A percentile compares a stretch with the other conserved stretches of the same genome.
Evolutionary conservation across 2,113 vertebrate species (phyloP).

Genomic region (Scytalopus superciliaris): DNA sequence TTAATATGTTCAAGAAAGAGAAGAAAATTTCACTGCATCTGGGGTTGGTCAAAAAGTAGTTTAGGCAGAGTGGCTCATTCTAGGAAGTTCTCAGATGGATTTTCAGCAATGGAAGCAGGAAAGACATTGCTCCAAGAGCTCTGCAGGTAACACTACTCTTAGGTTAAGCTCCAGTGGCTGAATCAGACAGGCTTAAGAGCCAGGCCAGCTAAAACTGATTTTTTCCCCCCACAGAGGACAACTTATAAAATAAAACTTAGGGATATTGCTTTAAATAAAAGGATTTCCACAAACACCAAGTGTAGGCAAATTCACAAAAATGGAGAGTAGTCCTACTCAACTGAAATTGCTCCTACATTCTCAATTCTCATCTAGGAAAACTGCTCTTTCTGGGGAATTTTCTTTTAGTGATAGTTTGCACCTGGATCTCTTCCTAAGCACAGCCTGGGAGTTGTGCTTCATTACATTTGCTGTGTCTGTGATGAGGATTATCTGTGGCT

Average conservation of each 20-base stretch:
- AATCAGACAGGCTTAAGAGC: background rate
- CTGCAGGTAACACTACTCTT: background rate
- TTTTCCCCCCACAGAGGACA: background rate
- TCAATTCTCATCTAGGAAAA: background rate
- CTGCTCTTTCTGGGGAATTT: background rate
- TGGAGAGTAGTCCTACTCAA: background rate
- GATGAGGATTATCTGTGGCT: background rate
- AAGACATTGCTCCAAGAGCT: background rate
- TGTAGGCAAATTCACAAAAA: background rate
- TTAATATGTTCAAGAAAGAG: rapidly evolving
- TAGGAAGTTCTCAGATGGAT: background rate
- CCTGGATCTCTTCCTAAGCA: background rate
- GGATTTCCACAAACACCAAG: background rate
- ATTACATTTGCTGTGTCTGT: background rate
- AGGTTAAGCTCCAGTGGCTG: background rate
- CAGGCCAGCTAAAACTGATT: background rate
- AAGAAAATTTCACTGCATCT: background rate
- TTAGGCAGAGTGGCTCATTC: background rate
- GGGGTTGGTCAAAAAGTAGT: background rate
- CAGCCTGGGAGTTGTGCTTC: background rate
- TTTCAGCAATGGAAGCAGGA: background rate
- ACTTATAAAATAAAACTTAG: background rate
- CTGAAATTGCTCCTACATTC: background rate
- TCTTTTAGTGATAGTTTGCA: background rate
- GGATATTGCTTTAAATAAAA: background rate